These are phyloP conservation scores for Varanus salvator DNA, from an alignment of 2,113 vertebrate genomes.

Conservation along the genomic window DNA sequence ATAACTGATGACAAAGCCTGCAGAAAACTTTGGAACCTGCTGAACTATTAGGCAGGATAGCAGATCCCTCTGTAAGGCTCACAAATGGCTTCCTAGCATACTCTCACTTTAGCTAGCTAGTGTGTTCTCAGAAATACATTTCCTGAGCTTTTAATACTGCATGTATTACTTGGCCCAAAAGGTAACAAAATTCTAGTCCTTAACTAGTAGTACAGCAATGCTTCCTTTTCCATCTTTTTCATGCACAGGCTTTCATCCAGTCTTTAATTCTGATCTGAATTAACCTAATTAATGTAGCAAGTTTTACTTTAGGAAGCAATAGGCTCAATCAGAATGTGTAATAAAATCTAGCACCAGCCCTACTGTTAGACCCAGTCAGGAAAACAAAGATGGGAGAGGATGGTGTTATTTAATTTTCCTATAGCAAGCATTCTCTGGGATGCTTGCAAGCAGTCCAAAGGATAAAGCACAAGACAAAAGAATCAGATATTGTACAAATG, in stretches of 20 bases:
- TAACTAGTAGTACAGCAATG: neutral
- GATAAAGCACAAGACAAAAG: too few species aligned
- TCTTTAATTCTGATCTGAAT: too few species aligned
- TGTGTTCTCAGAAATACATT: neutral
- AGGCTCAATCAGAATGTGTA: too few species aligned
- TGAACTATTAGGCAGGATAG: neutral
- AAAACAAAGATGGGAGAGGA: too few species aligned
- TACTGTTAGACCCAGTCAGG: too few species aligned
- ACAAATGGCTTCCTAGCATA: neutral
- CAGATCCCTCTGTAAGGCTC: neutral
- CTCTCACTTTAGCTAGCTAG: neutral
- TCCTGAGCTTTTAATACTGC: neutral
- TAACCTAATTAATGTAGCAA: too few species aligned
- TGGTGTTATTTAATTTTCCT: too few species aligned
- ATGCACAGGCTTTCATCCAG: neutral
- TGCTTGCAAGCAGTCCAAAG: too few species aligned
- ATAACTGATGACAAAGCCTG: constrained; percentile 5
- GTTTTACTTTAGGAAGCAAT: too few species aligned
- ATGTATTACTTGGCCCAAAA: neutral
- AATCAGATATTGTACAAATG: too few species aligned
- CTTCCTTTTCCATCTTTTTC: neutral
- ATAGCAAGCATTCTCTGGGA: too few species aligned
- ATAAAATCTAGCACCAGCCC: too few species aligned
- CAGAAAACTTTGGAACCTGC: neutral
- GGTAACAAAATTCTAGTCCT: neutral